phyloP scores from a whole-genome alignment of 2,797 vertebrate genomes.

The Pelobates cultripes region DNA sequence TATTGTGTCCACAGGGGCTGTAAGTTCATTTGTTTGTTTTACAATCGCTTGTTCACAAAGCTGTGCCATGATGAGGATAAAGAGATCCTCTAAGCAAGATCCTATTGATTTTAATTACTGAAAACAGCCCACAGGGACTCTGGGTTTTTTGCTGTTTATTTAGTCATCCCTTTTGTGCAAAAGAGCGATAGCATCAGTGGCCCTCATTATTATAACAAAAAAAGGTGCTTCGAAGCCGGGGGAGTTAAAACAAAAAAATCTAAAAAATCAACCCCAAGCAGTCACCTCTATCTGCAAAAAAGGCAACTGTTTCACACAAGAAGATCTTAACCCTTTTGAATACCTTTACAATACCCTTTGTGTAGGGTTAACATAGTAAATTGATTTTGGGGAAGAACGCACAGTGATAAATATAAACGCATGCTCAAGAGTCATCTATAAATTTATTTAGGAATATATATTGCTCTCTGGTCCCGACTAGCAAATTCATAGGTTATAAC shows the following conservation, averaged over 20 bases:
- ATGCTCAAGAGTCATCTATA: too few relatives aligned
- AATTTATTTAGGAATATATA: too few relatives aligned
- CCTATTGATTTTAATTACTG: slow-evolving; percentile 99
- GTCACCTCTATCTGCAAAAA: slow-evolving; percentile 64
- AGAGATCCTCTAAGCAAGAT: slow-evolving; percentile 86
- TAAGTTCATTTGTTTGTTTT: slow-evolving; percentile 69
- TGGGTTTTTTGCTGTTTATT: slow-evolving; percentile 91
- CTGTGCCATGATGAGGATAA: slow-evolving; percentile 75
- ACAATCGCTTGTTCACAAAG: slow-evolving; percentile 63
- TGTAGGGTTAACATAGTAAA: too few relatives aligned
- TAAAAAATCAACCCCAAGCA: slow-evolving; percentile 56
- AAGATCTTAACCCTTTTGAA: neutral
- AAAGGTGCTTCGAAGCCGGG: slow-evolving; percentile 78
- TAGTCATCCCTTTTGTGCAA: slow-evolving; percentile 85
- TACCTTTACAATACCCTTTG: neutral
- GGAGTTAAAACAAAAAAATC: slow-evolving; percentile 57
- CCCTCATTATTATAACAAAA: slow-evolving; percentile 96
- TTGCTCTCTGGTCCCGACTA: too few relatives aligned
- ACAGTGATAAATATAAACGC: too few relatives aligned
- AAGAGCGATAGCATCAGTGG: slow-evolving; percentile 88
- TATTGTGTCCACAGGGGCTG: slow-evolving; percentile 58
- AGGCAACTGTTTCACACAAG: neutral
- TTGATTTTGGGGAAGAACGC: too few relatives aligned
- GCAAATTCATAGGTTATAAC: too few relatives aligned
- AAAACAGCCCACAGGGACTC: slow-evolving; percentile 90